Conservation (phyloP, 1,140 invertebrate genomes). For the Odontomachus brunneus region DNA sequence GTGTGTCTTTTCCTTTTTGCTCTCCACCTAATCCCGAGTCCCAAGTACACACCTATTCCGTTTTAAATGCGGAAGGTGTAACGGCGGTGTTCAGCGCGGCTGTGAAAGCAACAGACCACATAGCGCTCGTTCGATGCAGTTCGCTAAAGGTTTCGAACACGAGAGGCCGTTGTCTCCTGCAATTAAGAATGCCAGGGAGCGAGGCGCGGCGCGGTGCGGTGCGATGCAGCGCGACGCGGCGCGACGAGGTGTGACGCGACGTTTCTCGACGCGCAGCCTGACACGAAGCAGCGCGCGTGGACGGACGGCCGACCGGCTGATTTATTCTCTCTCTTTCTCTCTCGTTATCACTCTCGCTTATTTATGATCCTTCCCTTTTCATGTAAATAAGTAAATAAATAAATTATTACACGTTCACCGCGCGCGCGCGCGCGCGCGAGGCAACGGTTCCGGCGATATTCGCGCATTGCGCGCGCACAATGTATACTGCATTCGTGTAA, state of each 20-base stretch:
- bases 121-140: slow-evolving; percentile 4
- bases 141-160: slow-evolving; percentile 29
- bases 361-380: too few relatives aligned
- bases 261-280: neutral
- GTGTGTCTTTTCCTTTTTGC: neutral
- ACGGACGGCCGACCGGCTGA: slow-evolving; percentile 20
- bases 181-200: slow-evolving; percentile 66
- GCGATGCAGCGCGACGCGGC: slow-evolving; percentile 24
- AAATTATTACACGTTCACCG: slow-evolving; percentile 65
- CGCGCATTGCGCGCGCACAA: too few relatives aligned
- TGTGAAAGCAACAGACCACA: neutral
- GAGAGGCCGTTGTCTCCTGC: slow-evolving; percentile 42
- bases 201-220: slow-evolving; percentile 50
- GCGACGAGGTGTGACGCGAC: slow-evolving; percentile 40
- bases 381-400: slow-evolving; percentile 47
- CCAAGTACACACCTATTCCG: neutral
- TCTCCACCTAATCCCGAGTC: neutral
- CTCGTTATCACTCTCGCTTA: slow-evolving; percentile 26
- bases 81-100: too few relatives aligned
- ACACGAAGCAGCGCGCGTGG: neutral
- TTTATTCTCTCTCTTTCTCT: too few relatives aligned
- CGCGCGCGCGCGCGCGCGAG: too few relatives aligned
- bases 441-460: too few relatives aligned
- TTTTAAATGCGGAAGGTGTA: neutral
- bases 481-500: too few relatives aligned